Conservation (phyloP, 2,797 vertebrate genomes). For the Uromys caudimaculatus region DNA sequence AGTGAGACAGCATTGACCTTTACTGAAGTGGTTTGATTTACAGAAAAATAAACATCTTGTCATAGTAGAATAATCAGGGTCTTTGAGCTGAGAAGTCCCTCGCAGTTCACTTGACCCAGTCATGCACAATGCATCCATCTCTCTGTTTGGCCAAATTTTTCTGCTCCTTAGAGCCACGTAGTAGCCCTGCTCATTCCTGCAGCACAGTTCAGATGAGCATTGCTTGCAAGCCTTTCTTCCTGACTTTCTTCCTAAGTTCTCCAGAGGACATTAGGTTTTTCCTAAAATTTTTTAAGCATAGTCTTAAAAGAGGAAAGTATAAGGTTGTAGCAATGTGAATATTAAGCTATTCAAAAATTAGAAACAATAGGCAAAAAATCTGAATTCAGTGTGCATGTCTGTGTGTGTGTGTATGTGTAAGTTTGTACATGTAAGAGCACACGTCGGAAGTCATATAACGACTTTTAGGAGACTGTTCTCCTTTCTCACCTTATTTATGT, state of each 20-base stretch:
- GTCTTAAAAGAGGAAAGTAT: not conserved
- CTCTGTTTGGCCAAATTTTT: not conserved
- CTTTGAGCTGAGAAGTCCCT: not conserved
- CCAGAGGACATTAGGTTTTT: not conserved
- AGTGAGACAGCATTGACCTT: conserved; percentile 19
- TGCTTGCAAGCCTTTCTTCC: not conserved
- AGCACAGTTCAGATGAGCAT: not conserved
- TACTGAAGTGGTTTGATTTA: conserved; percentile 61
- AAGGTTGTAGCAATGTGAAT: not conserved
- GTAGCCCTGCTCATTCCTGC: not conserved
- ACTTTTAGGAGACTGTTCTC: not conserved
- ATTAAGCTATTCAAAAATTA: not conserved
- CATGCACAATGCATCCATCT: not conserved
- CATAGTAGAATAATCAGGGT: conserved; percentile 44
- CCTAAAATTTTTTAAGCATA: not conserved
- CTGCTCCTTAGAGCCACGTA: accelerated
- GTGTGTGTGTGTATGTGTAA: not conserved
- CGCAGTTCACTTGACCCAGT: not conserved
- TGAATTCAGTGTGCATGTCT: not conserved
- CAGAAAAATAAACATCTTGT: conserved; percentile 52
- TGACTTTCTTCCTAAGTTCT: not conserved
- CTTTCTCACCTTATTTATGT: not conserved
- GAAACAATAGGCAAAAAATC: not conserved
- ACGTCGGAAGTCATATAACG: not conserved
- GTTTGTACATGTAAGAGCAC: not conserved